A percentile compares a stretch with the other conserved stretches of the same genome.
phyloP scores from a whole-genome alignment of 2,113 vertebrate genomes.

The Pica pica region DNA sequence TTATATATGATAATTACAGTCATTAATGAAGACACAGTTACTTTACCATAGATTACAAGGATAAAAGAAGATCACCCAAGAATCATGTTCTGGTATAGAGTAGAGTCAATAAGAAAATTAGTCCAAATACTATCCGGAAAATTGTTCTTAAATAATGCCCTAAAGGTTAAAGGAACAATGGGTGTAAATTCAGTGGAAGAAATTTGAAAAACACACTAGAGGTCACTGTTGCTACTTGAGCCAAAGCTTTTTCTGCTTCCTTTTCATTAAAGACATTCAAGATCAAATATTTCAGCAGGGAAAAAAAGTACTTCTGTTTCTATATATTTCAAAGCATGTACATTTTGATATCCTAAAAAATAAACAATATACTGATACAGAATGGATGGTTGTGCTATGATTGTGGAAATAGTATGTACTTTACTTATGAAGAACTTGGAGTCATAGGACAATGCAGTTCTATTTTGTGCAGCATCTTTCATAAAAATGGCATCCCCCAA shows the following conservation, averaged over 20 bases:
- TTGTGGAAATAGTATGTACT: not conserved
- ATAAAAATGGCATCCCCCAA: conserved; percentile 33
- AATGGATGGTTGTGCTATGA: not conserved
- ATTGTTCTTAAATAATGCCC: conserved; percentile 68
- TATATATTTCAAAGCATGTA: conserved; percentile 32
- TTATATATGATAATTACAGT: conserved; percentile 72
- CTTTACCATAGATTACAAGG: conserved; percentile 67
- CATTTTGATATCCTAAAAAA: conserved; percentile 45
- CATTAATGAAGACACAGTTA: conserved; percentile 73
- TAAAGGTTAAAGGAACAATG: conserved; percentile 69
- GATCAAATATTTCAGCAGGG: conserved; percentile 38
- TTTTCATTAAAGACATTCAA: conserved; percentile 12
- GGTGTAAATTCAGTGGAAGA: conserved; percentile 43
- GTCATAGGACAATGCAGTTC: not conserved
- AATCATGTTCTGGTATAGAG: conserved; percentile 48
- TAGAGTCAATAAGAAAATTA: conserved; percentile 73
- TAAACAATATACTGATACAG: conserved; percentile 17
- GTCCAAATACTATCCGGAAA: conserved; percentile 59
- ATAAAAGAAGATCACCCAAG: conserved; percentile 66
- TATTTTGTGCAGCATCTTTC: conserved; percentile 18
- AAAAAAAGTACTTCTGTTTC: conserved; percentile 1
- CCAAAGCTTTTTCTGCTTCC: conserved; percentile 26
- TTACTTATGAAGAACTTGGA: not conserved
- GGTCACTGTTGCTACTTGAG: conserved; percentile 81
- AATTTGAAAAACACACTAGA: conserved; percentile 76